Evolutionary conservation across 1,140 invertebrate genomes (phyloP).

Genomic region (Venustaconcha ellipsiformis): DNA sequence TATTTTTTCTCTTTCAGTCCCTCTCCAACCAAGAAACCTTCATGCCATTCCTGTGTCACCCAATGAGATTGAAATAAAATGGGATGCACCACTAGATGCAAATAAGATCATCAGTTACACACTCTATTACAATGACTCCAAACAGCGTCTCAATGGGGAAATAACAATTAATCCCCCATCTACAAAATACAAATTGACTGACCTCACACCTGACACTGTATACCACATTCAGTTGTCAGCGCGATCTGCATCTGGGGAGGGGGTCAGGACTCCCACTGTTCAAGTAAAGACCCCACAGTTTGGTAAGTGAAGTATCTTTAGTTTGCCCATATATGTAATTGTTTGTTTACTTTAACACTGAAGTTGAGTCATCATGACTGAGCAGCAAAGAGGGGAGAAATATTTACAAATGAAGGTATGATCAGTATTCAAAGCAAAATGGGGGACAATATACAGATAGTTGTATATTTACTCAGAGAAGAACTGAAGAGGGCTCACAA

Average conservation of each 20-base stretch:
- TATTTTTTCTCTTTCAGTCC: slow-evolving; percentile 76
- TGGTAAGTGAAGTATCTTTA: slow-evolving; percentile 79
- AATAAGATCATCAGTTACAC: slow-evolving; percentile 95
- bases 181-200: slow-evolving; percentile 87
- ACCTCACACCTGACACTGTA: slow-evolving; percentile 93
- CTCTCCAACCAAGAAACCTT: slow-evolving; percentile 93
- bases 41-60: slow-evolving; percentile 74
- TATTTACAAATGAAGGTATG: too few relatives aligned
- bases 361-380: too few relatives aligned
- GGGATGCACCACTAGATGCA: slow-evolving; percentile 86
- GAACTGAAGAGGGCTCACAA: too few relatives aligned
- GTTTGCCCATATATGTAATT: not conserved
- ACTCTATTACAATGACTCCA: slow-evolving; percentile 96
- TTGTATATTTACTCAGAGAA: too few relatives aligned
- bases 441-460: too few relatives aligned
- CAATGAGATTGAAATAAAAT: slow-evolving; percentile 83
- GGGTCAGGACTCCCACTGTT: slow-evolving; percentile 93
- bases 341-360: too few relatives aligned
- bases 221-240: slow-evolving; percentile 98
- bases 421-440: too few relatives aligned
- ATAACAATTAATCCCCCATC: slow-evolving; percentile 77
- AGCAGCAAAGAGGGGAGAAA: too few relatives aligned
- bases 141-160: slow-evolving; percentile 79
- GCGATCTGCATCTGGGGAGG: slow-evolving; percentile 90
- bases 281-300: slow-evolving; percentile 95